Evolutionary conservation across 1,140 invertebrate genomes (phyloP).

Genomic region (Oryctes rhinoceros): DNA sequence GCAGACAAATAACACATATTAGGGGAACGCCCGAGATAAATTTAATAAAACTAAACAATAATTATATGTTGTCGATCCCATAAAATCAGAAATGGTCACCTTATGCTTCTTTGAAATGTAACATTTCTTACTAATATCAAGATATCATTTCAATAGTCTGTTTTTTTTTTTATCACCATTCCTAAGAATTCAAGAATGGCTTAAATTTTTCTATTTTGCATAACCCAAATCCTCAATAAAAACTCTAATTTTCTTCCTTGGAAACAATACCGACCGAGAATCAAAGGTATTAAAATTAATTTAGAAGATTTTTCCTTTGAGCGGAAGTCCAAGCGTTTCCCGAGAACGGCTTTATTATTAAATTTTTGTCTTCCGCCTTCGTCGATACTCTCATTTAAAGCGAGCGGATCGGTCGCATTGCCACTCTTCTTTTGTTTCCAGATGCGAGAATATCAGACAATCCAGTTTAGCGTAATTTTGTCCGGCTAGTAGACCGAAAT

Average conservation of each 20-base stretch:
- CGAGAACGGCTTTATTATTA: conserved; percentile 7
- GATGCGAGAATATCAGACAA: not conserved
- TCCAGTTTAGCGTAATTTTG: not conserved
- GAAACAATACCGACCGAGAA: not conserved
- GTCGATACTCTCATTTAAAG: not conserved
- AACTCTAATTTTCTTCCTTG: not conserved
- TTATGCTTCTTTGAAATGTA: too few relatives aligned
- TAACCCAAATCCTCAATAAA: not conserved
- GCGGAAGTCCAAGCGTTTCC: not conserved
- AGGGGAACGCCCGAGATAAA: too few relatives aligned
- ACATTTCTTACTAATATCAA: too few relatives aligned
- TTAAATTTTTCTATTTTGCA: too few relatives aligned
- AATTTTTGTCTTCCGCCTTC: conserved; percentile 5
- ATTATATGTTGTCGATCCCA: too few relatives aligned
- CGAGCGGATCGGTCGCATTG: not conserved
- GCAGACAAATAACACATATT: too few relatives aligned
- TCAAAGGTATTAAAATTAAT: conserved; percentile 11
- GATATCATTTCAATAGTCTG: too few relatives aligned
- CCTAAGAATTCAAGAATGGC: too few relatives aligned
- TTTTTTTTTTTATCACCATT: too few relatives aligned
- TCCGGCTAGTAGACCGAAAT: conserved; percentile 8
- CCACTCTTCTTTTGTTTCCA: conserved; percentile 1
- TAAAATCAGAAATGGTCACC: too few relatives aligned
- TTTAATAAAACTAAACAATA: too few relatives aligned
- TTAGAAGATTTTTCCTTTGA: not conserved